Evolutionary conservation across 2,113 vertebrate genomes (phyloP).

Genomic region (Phyllostomus discolor): DNA sequence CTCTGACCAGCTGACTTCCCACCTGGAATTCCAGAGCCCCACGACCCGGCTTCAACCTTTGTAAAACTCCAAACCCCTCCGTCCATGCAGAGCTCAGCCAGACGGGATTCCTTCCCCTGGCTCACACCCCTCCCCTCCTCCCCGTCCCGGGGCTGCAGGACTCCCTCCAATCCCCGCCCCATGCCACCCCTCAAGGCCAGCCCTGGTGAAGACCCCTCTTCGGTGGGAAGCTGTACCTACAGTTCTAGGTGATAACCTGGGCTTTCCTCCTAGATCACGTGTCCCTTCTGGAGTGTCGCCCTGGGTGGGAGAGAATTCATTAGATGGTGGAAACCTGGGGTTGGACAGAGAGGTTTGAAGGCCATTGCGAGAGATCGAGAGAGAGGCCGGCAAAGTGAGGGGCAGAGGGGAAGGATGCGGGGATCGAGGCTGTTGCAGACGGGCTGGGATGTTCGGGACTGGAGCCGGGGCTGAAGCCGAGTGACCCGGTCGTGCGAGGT

Average conservation of each 20-base stretch:
- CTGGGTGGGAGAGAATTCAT: not conserved
- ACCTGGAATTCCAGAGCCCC: not conserved
- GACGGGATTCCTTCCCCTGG: not conserved
- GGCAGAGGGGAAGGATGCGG: not conserved
- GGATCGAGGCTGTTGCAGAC: not conserved
- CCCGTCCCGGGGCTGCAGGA: not conserved
- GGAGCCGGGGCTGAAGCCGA: not conserved
- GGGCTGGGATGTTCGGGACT: not conserved
- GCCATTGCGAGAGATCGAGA: not conserved
- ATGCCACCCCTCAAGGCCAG: not conserved
- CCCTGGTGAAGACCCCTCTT: not conserved
- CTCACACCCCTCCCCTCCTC: not conserved
- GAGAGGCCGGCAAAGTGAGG: not conserved
- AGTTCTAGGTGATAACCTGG: not conserved
- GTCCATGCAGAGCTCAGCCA: not conserved
- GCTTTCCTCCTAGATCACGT: not conserved
- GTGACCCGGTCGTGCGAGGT: not conserved
- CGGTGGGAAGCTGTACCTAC: not conserved
- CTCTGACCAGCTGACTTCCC: not conserved
- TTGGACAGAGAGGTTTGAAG: not conserved
- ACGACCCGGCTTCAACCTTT: not conserved
- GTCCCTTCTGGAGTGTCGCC: not conserved
- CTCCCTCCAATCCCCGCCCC: not conserved
- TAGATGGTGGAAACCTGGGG: not conserved
- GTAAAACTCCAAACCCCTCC: not conserved